phyloP scores from a whole-genome alignment of 2,113 vertebrate species.

The Hystrix brachyura region DNA sequence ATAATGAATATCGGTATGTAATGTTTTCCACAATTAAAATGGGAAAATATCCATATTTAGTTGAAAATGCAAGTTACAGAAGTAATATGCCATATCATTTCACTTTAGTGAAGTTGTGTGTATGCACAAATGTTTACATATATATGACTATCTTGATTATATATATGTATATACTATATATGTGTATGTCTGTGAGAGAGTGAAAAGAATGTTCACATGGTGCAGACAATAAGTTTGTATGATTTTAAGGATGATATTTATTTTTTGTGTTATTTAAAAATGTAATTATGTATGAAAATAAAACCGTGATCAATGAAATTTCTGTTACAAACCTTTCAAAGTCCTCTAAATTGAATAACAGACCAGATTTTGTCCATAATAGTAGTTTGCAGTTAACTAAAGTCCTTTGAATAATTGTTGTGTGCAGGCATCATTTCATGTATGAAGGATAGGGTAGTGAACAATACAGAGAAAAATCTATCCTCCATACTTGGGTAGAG shows the following conservation, averaged over 20 bases:
- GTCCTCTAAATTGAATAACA: not conserved
- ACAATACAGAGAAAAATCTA: not conserved
- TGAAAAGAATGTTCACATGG: not conserved
- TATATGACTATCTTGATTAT: not conserved
- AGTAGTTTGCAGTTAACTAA: not conserved
- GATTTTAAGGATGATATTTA: not conserved
- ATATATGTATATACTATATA: not conserved
- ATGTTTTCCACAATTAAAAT: not conserved
- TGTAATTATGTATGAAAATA: not conserved
- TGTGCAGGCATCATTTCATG: not conserved
- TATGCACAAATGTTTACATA: not conserved
- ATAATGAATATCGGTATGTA: not conserved
- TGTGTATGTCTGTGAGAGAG: not conserved
- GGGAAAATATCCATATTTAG: not conserved
- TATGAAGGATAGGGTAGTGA: not conserved
- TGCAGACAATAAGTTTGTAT: not conserved
- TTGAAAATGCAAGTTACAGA: not conserved
- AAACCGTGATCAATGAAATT: not conserved
- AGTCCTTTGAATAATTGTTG: not conserved
- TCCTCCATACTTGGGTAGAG: not conserved
- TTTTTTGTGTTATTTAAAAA: conserved; percentile 39
- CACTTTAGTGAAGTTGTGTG: not conserved
- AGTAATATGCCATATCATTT: not conserved
- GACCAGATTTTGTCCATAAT: conserved; percentile 1
- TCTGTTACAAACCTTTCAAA: not conserved